Evolutionary conservation across 2,888 invertebrate genomes (phyloP), one percentile per base, ranked within the genome.

Genomic region (Unio delphinus): DNA sequence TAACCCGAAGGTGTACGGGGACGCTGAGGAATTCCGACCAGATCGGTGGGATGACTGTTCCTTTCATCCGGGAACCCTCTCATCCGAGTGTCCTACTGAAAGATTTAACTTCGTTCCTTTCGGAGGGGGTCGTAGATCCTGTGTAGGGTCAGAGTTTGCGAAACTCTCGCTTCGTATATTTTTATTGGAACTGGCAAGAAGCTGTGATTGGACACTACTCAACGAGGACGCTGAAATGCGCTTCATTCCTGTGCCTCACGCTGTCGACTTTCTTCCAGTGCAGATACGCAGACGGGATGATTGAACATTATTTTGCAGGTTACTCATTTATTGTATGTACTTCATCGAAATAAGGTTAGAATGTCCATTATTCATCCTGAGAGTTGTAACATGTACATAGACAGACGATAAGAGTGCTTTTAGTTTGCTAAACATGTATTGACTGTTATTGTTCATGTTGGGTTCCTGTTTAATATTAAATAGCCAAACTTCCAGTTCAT

Each of bases 91-190:
- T 26, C 11, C 1, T 2, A n/a, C 23, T 20, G 20, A 30, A 2
- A 60, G 66, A 8, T 78, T 71, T 59, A 73, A 80, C 56, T 80
- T 70, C 67, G 62, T 70, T 26, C 70, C 76, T 11, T 80, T 80
- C 57, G 76, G 79, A 15, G 68, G 63, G 55, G 79, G 79, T 18
- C 59, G 65, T 17, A 64, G 79, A n/a, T 68, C 65, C 17, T 80
- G 79, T 70, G 65, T 76, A 15, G 79, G 79, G 20, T 74, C 68
- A 69, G 63, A 68, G 18, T 78, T 72, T 68, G 76, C 76, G 1
- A 69, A 70, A 60, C 59, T 78, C 18, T 68, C 72, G 3, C n/a
- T 74, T 17, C 70, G 74, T 66, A 45, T 80, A 56, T 80, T 80
- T 67, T 15, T 80, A 6, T 68, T 78, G 11, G 76, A 80, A 68